Evolutionary conservation across 2,113 vertebrate genomes (phyloP).

Genomic region (Poeciliopsis prolifica): DNA sequence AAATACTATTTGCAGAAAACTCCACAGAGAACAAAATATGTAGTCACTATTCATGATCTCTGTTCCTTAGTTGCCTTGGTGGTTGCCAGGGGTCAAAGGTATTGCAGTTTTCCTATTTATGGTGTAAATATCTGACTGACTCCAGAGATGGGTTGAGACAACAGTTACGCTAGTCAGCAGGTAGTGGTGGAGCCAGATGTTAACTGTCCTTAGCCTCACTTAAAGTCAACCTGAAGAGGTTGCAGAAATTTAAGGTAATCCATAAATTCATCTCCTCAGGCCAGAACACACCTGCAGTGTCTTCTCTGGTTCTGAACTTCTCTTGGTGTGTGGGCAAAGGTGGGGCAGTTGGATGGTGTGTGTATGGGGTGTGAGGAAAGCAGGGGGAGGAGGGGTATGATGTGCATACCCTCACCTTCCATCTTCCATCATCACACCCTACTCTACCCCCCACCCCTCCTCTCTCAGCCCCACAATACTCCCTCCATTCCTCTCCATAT

Average conservation of each 20-base stretch:
- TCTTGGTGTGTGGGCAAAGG: conserved; percentile 42
- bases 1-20: neutral
- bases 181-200: conserved; percentile 4
- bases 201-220: conserved; percentile 38
- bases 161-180: conserved; percentile 18
- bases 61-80: neutral
- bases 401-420: conserved; percentile 77
- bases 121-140: conserved; percentile 34
- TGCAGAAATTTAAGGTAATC: conserved; percentile 15
- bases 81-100: conserved; percentile 12
- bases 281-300: neutral
- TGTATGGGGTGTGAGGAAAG: conserved; percentile 29
- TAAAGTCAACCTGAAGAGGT: conserved; percentile 40
- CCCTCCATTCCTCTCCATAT: conserved; percentile 88
- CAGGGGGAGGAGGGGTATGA: conserved; percentile 71
- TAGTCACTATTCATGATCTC: too few species aligned
- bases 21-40: too few species aligned
- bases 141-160: conserved; percentile 22
- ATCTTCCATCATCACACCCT: conserved; percentile 78
- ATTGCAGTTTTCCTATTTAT: conserved; percentile 13
- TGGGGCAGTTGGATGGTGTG: neutral
- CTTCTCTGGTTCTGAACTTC: conserved; percentile 27
- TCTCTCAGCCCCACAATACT: conserved; percentile 78
- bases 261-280: conserved; percentile 2
- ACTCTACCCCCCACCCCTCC: conserved; percentile 56